Conservation (phyloP, 2,888 invertebrate species). For the Cremastinae sp. region DNA sequence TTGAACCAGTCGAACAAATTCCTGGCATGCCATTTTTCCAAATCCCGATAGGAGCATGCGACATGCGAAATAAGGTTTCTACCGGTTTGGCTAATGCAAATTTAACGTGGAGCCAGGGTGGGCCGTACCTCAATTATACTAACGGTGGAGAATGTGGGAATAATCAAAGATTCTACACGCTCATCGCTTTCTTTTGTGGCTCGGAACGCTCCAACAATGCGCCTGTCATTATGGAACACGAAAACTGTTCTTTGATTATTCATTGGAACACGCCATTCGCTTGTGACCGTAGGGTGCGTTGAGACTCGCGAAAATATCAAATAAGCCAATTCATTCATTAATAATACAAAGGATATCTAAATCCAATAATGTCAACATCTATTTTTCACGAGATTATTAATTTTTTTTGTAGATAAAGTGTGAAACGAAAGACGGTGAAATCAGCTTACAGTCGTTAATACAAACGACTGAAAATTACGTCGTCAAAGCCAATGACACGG, state of each 20-base stretch:
- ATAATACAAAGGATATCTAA: conserved; percentile 35
- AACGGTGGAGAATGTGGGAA: conserved; percentile 70
- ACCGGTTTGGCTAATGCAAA: conserved; percentile 71
- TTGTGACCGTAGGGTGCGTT: conserved; percentile 67
- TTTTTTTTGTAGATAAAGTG: conserved; percentile 67
- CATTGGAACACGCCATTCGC: conserved; percentile 71
- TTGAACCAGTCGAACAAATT: background rate
- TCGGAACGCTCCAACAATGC: conserved; percentile 60
- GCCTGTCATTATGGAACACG: conserved; percentile 68
- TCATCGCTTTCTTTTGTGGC: conserved; percentile 73
- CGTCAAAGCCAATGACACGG: conserved; percentile 66
- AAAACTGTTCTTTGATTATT: conserved; percentile 70
- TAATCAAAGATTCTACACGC: conserved; percentile 67
- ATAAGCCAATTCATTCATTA: conserved; percentile 20
- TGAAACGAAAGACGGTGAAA: conserved; percentile 65
- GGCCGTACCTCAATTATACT: conserved; percentile 77
- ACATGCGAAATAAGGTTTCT: conserved; percentile 62
- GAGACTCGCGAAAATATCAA: conserved; percentile 4
- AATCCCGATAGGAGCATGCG: conserved; percentile 69
- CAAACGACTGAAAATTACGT: conserved; percentile 69
- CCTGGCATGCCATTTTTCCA: background rate
- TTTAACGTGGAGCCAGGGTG: conserved; percentile 72
- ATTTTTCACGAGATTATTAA: conserved; percentile 6
- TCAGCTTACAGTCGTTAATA: conserved; percentile 69
- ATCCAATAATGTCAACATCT: conserved; percentile 15